Base-by-base conservation (phyloP, 2,888 invertebrate genomes). In the Tortricodes alternella region DNA sequence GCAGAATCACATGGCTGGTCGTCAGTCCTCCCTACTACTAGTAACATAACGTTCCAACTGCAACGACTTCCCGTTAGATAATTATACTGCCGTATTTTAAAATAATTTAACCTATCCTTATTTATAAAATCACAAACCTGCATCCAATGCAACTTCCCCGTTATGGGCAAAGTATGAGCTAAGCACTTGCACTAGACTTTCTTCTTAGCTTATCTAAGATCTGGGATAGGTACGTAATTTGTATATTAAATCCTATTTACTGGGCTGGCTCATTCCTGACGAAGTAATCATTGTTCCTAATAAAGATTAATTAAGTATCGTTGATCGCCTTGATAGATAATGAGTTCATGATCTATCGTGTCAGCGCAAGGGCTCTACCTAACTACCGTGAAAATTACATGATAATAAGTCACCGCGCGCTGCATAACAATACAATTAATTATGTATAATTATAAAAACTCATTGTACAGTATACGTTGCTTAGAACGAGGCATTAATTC, bases 391-490 rank as follows among this genome's bases (percentile, higher is more conserved):
- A 56, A 56, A 56, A 56, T 56, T 44, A 56, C 37, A 44, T 29
- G 49, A 56, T 56, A 50, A 50, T 44, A 56, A 56, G 55, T 27
- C 37, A 32, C 37, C 15, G 55, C 18, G 29, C 21, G 21, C 21
- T 48, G 48, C 39, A 56, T 50, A 46, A 52, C 35, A 53, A 56
- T 32, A 44, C 49, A 50, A 50, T 60, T 59, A 58, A 60, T 60
- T 57, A 53, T n/a, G 32, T 23, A 35, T 32, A 39, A 27, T 38
- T 15, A 46, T 16, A 32, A 15, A 46, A 11, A 46, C 46, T 46
- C 23, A 13, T 34, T 34, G 32, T 19, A 21, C 29, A 44, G 9
- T n/a, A 21, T 34, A 34, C 11, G n/a, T 18, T 19, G 32, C 34
- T 34, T 21, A 1, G 21, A 18, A 34, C 21, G 2, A 34, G 15